Conservation (phyloP, 2,888 invertebrate species). For the Baccha elongata region DNA sequence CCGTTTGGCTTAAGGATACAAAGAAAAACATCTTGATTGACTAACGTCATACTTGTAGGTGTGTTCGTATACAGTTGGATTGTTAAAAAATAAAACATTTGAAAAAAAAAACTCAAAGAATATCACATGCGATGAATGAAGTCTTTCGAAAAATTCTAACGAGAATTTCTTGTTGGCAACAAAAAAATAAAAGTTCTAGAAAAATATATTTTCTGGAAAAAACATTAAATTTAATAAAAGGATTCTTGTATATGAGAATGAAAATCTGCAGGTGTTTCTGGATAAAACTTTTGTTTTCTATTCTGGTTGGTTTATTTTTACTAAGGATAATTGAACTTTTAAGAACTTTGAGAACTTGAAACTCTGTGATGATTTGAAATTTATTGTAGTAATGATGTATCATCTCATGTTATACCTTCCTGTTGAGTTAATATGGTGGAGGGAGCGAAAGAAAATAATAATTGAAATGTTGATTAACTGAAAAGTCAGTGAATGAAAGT, state of each 20-base stretch:
- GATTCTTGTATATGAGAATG: background rate
- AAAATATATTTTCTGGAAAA: background rate
- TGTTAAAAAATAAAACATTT: conserved; percentile 18
- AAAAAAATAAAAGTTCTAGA: background rate
- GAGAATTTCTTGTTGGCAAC: background rate
- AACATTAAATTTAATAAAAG: background rate
- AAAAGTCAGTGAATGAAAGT: background rate
- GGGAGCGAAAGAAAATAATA: background rate
- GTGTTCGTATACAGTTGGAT: conserved; percentile 20
- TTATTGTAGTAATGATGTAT: conserved; percentile 2
- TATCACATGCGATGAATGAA: background rate
- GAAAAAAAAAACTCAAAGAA: conserved; percentile 8
- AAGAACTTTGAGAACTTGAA: background rate
- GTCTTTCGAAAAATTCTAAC: too few relatives aligned
- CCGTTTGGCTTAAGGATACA: conserved; percentile 27
- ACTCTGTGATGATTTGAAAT: background rate
- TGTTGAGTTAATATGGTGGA: background rate
- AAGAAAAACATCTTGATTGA: conserved; percentile 57
- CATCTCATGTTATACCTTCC: too few relatives aligned
- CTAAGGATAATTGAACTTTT: background rate
- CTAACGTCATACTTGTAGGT: conserved; percentile 53
- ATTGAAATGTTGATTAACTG: background rate
- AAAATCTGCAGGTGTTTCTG: background rate
- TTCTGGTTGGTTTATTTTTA: conserved; percentile 2
- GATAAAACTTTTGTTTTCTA: conserved; percentile 1